Base-by-base conservation (phyloP, 2,888 invertebrate species). In the Cyclophora albipunctata region DNA sequence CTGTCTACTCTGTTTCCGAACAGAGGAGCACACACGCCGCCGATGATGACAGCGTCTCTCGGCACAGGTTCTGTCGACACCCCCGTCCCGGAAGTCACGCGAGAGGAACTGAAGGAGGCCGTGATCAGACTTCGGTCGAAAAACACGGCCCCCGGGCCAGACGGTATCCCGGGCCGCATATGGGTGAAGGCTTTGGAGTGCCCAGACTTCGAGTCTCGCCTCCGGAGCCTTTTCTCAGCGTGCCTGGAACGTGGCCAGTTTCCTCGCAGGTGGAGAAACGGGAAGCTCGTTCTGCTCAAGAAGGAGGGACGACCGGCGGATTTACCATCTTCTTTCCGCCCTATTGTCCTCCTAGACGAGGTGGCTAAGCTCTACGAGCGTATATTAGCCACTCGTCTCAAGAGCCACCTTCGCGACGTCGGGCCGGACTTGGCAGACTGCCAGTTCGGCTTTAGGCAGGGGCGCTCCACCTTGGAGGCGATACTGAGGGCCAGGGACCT, bases 381-480 rank as follows among this genome's bases (percentile, higher is more conserved):
- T 3, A 34, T 49, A 4, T 3, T 46, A 4, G 46, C 46, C 41
- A 34, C 35, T 35, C 55, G 57, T 7, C 48, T 59, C 34, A 34
- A 42, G 3, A 3, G 35, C 2, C 57, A 59, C 5, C 42, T 59
- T 2, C 7, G 45, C 3, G 42, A 40, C 0, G 45, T 34, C 3
- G 60, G 63, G 0, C 60, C 53, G 0, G 42, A 56, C 7, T 37
- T 60, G 34, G 7, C 55, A 0, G 51, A 51, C 0, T 44, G 40
- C 34, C 50, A 54, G 41, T 55, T 40, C 37, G 58, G 56, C 0
- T 54, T 59, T 7, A 47, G 56, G 7, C 20, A 3, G 7, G 34
- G 47, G 34, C 42, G 51, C n/a, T 54, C 52, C 1, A 52, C 54
- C 0, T 3, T 55, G 1, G 53, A 54, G n/a, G 54, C 56, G 2